These are phyloP conservation scores for Drosophila funebris DNA, from an alignment of 1,140 invertebrate genomes.

Conservation along the genomic window DNA sequence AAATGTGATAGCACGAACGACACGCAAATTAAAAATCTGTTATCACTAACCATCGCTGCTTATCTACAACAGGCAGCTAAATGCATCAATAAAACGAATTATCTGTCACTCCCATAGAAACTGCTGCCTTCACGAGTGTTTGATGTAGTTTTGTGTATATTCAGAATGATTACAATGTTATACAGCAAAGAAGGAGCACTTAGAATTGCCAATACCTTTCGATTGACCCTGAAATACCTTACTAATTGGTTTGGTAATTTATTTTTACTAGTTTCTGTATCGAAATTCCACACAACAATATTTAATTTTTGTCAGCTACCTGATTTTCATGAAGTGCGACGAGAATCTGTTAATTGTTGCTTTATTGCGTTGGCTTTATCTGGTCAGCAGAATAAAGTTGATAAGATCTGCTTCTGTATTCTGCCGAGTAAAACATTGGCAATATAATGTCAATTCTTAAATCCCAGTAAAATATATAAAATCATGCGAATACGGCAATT, in stretches of 20 bases:
- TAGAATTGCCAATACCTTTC: neutral
- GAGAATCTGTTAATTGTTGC: neutral
- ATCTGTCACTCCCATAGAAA: slow-evolving; percentile 19
- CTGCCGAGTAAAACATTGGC: neutral
- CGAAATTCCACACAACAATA: neutral
- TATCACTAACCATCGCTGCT: slow-evolving; percentile 53
- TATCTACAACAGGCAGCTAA: slow-evolving; percentile 64
- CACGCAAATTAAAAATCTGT: slow-evolving; percentile 25
- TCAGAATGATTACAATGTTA: slow-evolving; percentile 21
- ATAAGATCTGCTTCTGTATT: neutral
- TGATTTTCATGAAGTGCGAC: neutral
- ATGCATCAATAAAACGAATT: slow-evolving; percentile 73
- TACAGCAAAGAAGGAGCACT: neutral
- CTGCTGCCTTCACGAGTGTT: slow-evolving; percentile 14
- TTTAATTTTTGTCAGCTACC: neutral
- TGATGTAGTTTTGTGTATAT: neutral
- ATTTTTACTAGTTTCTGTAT: neutral
- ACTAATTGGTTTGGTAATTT: neutral
- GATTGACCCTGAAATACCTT: slow-evolving; percentile 10
- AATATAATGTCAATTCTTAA: neutral
- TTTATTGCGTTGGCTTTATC: slow-evolving; percentile 2
- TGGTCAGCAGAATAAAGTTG: neutral
- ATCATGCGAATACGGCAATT: slow-evolving; percentile 30
- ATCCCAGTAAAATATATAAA: slow-evolving; percentile 21
- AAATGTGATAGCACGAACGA: slow-evolving; percentile 14